phyloP scores from a whole-genome alignment of 2,888 invertebrate species.

The Sarcophaga rosellei region DNA sequence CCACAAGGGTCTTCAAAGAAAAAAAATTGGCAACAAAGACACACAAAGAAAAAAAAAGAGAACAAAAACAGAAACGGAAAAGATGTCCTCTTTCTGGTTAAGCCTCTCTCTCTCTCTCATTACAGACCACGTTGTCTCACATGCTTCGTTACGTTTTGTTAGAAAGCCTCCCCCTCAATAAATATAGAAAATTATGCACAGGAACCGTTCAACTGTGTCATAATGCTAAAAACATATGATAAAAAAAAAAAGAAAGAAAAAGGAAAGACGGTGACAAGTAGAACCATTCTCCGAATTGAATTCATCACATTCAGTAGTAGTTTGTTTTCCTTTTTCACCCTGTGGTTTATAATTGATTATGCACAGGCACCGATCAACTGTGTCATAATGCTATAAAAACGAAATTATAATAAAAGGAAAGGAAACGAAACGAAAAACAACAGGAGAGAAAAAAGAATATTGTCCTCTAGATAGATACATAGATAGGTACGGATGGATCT shows the following conservation, averaged over 20 bases:
- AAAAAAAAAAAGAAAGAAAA: conserved; percentile 37
- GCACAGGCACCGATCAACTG: conserved; percentile 64
- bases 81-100: neutral
- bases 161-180: neutral
- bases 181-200: conserved; percentile 40
- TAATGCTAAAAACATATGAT: conserved; percentile 52
- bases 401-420: conserved; percentile 43
- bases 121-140: neutral
- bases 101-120: neutral
- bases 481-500: too few species aligned
- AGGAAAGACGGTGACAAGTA: neutral
- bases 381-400: conserved; percentile 60
- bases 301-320: neutral
- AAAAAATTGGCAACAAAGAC: neutral
- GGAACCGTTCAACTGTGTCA: conserved; percentile 69
- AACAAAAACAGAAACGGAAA: neutral
- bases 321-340: neutral
- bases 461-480: neutral
- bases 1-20: neutral
- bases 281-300: neutral
- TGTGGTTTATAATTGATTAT: neutral
- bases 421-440: conserved; percentile 48
- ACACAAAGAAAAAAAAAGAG: neutral
- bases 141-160: neutral
- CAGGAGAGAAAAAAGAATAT: neutral